Evolutionary conservation across 2,888 invertebrate species (phyloP), one percentile per base, ranked within the genome.

Genomic region (Zygogramma bicolorata): DNA sequence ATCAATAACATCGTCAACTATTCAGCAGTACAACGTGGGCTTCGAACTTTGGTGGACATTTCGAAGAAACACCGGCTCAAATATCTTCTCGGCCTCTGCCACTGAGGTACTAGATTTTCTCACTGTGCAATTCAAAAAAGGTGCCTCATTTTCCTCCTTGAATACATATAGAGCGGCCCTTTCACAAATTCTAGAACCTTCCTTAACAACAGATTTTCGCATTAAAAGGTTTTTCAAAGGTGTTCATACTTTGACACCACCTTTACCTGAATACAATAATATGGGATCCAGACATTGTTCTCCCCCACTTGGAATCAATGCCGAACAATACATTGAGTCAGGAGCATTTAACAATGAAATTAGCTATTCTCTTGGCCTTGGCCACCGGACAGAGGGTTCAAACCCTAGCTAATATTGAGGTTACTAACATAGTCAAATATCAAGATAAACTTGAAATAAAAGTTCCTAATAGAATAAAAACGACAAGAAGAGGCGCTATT

Each of bases 331-430:
- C 22, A n/a, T 49, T 65, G 29, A 29, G 13, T 53, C 58, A 74
- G 31, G 38, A 60, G 31, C 3, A 59, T 3, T 27, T 74, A 25
- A 66, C 70, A 3, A 46, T 25, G 10, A 75, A 75, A 62, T 27
- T 66, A 20, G 71, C 63, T 10, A 58, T 61, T 10, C 58, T 74
- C 4, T 7, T 75, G 13, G 68, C 73, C 1, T 40, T 75, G 10
- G 53, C 60, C 34, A 75, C 75, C 1, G 73, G 66, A 31, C 75
- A 75, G 34, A 60, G 73, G 29, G 70, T 75, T 10, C 72, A 75
- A 49, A 75, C 73, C 4, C 13, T 42, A 42, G 15, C 46, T 4
- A 42, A 42, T 42, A 42, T 42, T 18, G 46, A 42, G 13, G 13
- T 42, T 6, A 42, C 4, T 42, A 42, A 42, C 46, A 42, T 3